phyloP scores from a whole-genome alignment of 2,113 vertebrate genomes.

The Benitochromis conjunctus region DNA sequence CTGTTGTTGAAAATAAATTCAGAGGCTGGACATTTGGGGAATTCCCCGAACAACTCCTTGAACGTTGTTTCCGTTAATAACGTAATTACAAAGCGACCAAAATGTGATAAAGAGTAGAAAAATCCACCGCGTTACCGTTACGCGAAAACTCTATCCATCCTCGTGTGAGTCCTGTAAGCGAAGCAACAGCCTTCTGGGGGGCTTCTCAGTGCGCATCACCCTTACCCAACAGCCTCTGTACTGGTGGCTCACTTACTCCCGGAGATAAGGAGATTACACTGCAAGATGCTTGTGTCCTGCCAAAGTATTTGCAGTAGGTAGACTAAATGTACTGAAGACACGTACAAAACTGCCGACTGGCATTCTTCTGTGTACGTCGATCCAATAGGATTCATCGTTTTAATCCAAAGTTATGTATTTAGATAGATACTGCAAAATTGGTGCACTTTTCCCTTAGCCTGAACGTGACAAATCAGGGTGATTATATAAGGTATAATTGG shows the following conservation, averaged over 20 bases:
- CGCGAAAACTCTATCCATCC: constrained; percentile 5
- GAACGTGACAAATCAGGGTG: not conserved
- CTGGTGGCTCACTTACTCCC: not conserved
- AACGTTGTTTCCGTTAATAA: not conserved
- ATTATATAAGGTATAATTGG: not conserved
- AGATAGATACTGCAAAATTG: not conserved
- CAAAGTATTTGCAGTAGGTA: not conserved
- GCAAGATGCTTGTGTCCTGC: not conserved
- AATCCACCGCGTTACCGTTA: not conserved
- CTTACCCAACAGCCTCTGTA: not conserved
- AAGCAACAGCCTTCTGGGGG: not conserved
- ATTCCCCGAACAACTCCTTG: not conserved
- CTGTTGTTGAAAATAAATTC: not conserved
- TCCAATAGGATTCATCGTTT: not conserved
- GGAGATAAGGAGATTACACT: not conserved
- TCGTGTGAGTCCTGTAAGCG: not conserved
- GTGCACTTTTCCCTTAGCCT: not conserved
- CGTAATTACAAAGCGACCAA: not conserved
- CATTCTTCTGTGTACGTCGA: not conserved
- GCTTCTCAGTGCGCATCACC: constrained; percentile 14
- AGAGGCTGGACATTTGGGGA: not conserved
- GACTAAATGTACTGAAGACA: not conserved
- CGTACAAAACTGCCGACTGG: not conserved
- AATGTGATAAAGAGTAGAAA: not conserved
- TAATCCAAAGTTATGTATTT: not conserved